These are phyloP conservation scores for Drosophila orena DNA, from an alignment of 1,140 invertebrate species.

Conservation along the genomic window DNA sequence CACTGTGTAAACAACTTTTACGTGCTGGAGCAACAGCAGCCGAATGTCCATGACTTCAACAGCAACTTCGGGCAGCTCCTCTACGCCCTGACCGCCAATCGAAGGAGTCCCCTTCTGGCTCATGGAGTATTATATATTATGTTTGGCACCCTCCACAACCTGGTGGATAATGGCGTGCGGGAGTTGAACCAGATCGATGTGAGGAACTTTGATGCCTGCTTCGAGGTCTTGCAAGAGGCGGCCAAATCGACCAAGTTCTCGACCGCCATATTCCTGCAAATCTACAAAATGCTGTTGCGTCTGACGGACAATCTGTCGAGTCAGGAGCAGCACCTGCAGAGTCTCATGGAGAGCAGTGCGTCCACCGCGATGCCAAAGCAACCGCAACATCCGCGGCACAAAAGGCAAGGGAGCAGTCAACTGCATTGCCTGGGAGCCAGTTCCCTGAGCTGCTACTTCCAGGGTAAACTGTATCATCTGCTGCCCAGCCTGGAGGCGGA, in stretches of 20 bases:
- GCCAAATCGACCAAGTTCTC: constrained; percentile 16
- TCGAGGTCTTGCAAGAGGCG: constrained; percentile 58
- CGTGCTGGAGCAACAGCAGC: constrained; percentile 46
- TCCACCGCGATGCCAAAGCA: constrained; percentile 57
- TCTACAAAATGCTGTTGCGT: constrained; percentile 64
- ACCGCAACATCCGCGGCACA: constrained; percentile 51
- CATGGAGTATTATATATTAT: constrained; percentile 69
- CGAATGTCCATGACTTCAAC: constrained; percentile 63
- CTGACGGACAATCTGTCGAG: constrained; percentile 60
- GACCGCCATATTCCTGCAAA: constrained; percentile 58
- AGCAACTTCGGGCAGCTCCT: constrained; percentile 68
- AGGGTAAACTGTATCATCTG: constrained; percentile 65
- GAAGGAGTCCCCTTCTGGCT: constrained; percentile 35
- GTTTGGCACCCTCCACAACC: constrained; percentile 74
- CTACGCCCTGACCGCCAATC: constrained; percentile 67
- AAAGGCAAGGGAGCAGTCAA: constrained; percentile 50
- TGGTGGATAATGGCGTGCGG: constrained; percentile 52
- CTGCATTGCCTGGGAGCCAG: constrained; percentile 54
- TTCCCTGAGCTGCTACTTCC: constrained; percentile 75
- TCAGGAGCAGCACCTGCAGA: constrained; percentile 63
- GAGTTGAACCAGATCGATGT: constrained; percentile 66
- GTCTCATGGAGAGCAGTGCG: constrained; percentile 64
- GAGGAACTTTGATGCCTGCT: constrained; percentile 62
- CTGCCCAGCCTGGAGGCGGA: constrained; percentile 55
- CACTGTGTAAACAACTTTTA: constrained; percentile 76